These are phyloP conservation scores for Sciaenops ocellatus DNA, from an alignment of 2,797 vertebrate species.

Conservation along the genomic window DNA sequence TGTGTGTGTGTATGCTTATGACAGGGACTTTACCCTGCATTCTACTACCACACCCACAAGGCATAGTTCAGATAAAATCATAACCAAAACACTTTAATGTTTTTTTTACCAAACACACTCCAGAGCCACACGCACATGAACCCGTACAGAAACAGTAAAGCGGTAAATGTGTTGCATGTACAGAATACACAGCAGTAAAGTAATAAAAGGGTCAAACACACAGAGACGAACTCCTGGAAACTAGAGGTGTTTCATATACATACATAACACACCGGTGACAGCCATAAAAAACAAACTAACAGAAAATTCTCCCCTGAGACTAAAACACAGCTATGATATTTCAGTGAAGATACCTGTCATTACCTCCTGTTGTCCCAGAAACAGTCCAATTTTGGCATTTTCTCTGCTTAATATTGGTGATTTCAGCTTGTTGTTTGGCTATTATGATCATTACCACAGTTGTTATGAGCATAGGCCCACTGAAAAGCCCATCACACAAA, in stretches of 20 bases:
- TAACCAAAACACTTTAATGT: neutral
- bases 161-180: neutral
- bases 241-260: neutral
- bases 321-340: neutral
- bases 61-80: neutral
- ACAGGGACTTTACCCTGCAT: slow-evolving; percentile 68
- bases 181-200: neutral
- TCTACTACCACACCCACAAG: slow-evolving; percentile 35
- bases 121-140: neutral
- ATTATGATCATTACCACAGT: neutral
- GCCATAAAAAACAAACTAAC: neutral
- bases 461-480: neutral
- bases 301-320: neutral
- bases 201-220: neutral
- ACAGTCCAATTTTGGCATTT: slow-evolving; percentile 15
- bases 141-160: neutral
- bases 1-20: neutral
- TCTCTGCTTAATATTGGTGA: neutral
- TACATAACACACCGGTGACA: neutral
- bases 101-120: neutral
- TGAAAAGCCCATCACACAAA: neutral
- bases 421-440: neutral
- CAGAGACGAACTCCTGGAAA: neutral
- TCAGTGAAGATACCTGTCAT: neutral
- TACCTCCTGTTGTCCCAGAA: slow-evolving; percentile 11